These are phyloP conservation scores for Xenentodon cancila DNA, from an alignment of 2,797 vertebrate species.

Conservation along the genomic window DNA sequence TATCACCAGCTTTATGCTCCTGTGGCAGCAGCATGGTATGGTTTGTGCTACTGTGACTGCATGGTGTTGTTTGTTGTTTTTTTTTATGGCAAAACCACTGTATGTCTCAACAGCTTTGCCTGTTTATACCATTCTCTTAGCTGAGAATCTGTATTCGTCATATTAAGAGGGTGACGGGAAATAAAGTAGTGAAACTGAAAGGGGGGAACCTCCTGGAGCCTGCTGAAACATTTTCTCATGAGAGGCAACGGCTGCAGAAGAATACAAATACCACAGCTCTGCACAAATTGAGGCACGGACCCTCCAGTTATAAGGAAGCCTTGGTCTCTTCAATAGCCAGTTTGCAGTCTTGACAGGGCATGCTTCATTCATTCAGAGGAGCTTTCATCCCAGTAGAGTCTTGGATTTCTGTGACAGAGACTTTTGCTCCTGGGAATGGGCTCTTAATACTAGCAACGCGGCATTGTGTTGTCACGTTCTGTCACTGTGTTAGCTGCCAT, in stretches of 20 bases:
- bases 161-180: too few species aligned
- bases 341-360: conserved; percentile 28
- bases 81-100: background rate
- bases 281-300: conserved; percentile 26
- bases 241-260: conserved; percentile 20
- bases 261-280: conserved; percentile 1
- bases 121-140: too few species aligned
- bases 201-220: background rate
- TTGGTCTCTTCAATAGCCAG: conserved; percentile 19
- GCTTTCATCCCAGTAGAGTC: conserved; percentile 30
- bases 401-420: conserved; percentile 24
- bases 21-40: too few species aligned
- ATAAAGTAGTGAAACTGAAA: background rate
- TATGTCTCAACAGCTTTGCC: too few species aligned
- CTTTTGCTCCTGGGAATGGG: conserved; percentile 17
- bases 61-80: too few species aligned
- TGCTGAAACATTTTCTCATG: background rate
- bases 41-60: background rate
- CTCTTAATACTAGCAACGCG: conserved; percentile 24
- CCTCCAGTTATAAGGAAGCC: conserved; percentile 12
- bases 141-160: too few species aligned
- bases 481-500: conserved; percentile 48
- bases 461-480: conserved; percentile 51
- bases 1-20: too few species aligned
- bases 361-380: conserved; percentile 23